phyloP scores from a whole-genome alignment of 2,888 invertebrate genomes.

The Phasia obesa region DNA sequence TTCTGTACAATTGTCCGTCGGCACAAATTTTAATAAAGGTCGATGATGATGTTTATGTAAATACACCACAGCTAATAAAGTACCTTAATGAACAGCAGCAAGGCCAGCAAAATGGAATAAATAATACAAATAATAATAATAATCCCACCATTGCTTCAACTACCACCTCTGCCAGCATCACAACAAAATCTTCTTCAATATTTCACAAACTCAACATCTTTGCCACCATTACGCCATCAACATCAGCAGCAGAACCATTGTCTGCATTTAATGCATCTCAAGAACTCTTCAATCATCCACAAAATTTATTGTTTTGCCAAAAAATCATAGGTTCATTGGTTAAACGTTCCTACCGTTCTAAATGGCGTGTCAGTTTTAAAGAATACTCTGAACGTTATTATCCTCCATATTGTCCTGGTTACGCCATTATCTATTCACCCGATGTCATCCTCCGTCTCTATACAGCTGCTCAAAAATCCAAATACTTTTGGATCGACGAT shows the following conservation, averaged over 20 bases:
- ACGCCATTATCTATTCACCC: constrained; percentile 87
- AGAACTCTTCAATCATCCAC: constrained; percentile 76
- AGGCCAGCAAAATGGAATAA: constrained; percentile 64
- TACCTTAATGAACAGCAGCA: constrained; percentile 80
- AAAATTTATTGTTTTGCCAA: constrained; percentile 86
- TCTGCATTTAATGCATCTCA: constrained; percentile 54
- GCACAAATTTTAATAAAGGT: constrained; percentile 88
- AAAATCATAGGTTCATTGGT: constrained; percentile 83
- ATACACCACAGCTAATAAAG: constrained; percentile 85
- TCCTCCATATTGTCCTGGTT: constrained; percentile 90
- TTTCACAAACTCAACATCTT: constrained; percentile 55
- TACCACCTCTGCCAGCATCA: constrained; percentile 19
- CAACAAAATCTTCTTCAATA: constrained; percentile 44
- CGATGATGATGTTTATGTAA: constrained; percentile 91
- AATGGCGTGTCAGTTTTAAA: constrained; percentile 88
- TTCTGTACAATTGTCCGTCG: constrained; percentile 86
- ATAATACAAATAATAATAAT: constrained; percentile 38
- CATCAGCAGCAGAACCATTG: constrained; percentile 54
- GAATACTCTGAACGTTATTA: constrained; percentile 87
- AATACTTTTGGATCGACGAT: constrained; percentile 93
- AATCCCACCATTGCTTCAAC: constrained; percentile 65
- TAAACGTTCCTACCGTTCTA: constrained; percentile 86
- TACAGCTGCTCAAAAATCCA: constrained; percentile 84
- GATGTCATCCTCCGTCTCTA: constrained; percentile 85
- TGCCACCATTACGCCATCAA: constrained; percentile 1